Base-by-base conservation (phyloP, 2,797 vertebrate genomes). In the Pipistrellus pygmaeus region DNA sequence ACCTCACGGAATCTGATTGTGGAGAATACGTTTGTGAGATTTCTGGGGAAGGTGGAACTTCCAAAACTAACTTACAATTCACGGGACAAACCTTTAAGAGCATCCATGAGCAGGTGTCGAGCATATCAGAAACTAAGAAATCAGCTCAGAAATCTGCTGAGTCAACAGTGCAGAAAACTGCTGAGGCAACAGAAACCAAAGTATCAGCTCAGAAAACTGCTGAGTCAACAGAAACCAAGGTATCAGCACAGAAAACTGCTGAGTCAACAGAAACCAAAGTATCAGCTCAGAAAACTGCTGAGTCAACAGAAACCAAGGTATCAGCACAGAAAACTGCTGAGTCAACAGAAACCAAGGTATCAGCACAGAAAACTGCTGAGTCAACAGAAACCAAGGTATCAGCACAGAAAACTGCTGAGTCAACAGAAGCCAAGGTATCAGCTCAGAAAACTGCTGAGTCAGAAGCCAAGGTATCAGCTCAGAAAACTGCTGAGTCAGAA, bases 21-120 rank as follows among this genome's bases (percentile, higher is more conserved):
- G 99, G 99, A 96, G 99, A 99, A 98, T 99, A 99, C 80, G 97
- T 97, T 75, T 99, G 99, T 98, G 99, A 99, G 98, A 98, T 99
- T 97, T 98, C 97, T 88, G 98, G 99, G 78, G 99, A 99, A 97
- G 99, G 99, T 96, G 99, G 99, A 66, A 92, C 98, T 77, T 99
- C 99, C 85, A 99, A 99, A 98, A 99, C 99, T 88, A 99, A 98
- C 93, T 99, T 99, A 96, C 99, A 99, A 80, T 99, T 99, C 97
- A 98, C 96, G 0, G 99, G 99, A 68, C 99, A 99, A 97, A 98
- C 98, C 92, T 99, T 99, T 97, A 99, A 99, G 98, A 98, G 98
- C 78, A 98, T 99, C 46, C 97, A 98, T 90, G 98, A 98, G 97
- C 99, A 99, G 95, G 93, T 99, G 93, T 98, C 96, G 82, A 97